These are phyloP conservation scores for Nyctibius bracteatus DNA, from an alignment of 2,113 vertebrate genomes.

Conservation along the genomic window DNA sequence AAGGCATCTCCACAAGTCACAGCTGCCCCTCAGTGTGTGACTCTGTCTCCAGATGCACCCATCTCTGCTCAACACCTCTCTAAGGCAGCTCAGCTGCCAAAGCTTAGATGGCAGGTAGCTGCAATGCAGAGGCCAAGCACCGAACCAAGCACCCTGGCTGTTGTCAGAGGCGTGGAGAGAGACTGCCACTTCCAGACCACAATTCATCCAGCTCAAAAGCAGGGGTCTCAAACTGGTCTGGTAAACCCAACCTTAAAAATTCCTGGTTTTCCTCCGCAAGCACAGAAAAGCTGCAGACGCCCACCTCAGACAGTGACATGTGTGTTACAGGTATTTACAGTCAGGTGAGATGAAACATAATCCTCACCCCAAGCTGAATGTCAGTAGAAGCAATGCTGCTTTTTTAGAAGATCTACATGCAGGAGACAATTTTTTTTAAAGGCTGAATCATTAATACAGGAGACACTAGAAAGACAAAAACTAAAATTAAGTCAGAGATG, in stretches of 20 bases:
- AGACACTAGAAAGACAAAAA: background rate
- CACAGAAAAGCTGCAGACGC: background rate
- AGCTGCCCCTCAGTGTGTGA: background rate
- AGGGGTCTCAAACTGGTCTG: background rate
- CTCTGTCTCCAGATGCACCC: background rate
- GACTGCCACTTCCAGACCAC: background rate
- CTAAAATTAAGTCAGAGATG: background rate
- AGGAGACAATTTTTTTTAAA: background rate
- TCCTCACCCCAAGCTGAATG: background rate
- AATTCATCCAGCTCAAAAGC: background rate
- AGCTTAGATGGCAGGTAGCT: background rate
- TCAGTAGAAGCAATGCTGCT: background rate
- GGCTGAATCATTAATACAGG: background rate
- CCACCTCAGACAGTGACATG: background rate
- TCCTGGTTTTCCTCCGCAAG: background rate
- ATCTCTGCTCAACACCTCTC: background rate
- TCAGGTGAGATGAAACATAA: background rate
- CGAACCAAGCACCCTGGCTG: background rate
- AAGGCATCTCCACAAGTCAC: background rate
- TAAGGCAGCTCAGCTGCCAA: background rate
- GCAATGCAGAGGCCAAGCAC: background rate
- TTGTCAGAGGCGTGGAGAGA: background rate
- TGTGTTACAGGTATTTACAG: background rate
- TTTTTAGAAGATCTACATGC: background rate
- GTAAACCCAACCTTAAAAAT: background rate